Evolutionary conservation across 2,888 invertebrate genomes (phyloP), one percentile per base, ranked within the genome.

Genomic region (Antitype chi): DNA sequence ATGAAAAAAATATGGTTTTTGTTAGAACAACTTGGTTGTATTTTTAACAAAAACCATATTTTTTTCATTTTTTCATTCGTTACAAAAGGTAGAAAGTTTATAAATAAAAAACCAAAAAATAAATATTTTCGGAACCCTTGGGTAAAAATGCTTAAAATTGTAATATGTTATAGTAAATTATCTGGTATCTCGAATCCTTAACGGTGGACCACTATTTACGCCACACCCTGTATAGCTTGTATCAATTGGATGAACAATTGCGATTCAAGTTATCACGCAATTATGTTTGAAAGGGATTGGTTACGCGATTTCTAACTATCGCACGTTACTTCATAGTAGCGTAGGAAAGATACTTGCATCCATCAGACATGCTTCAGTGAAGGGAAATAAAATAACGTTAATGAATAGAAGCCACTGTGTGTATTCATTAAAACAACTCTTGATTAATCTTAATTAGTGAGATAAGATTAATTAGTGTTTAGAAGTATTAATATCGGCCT

Each of bases 231-330:
- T 38, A 32, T 15, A 8, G 23, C 63, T 38, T 38, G 15, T 64
- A n/a, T 17, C n/a, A 43, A 7, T 47, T 60, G 9, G 63, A 52
- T 57, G 20, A 49, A 74, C 8, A 43, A n/a, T 17, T 32, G 17
- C 32, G n/a, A 52, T 76, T n/a, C 28, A 66, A 25, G 15, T 55
- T 23, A 52, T 57, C 25, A 25, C 17, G 47, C 25, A 53, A 53
- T 52, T 60, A 64, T 72, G 63, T 57, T 68, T 67, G 57, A 70
- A 59, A 52, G 28, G 49, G 68, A 57, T 53, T 69, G 38, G 69
- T 76, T 85, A 53, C n/a, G n/a, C 52, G 38, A 76, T 82, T 76
- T 82, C 76, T 63, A 72, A 62, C 53, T 49, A 76, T 49, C 25
- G 38, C 49, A 28, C 55, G n/a, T 82, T 81, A 75, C 68, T 71